phyloP scores from a whole-genome alignment of 2,113 vertebrate genomes.

The Muntiacus muntjak region DNA sequence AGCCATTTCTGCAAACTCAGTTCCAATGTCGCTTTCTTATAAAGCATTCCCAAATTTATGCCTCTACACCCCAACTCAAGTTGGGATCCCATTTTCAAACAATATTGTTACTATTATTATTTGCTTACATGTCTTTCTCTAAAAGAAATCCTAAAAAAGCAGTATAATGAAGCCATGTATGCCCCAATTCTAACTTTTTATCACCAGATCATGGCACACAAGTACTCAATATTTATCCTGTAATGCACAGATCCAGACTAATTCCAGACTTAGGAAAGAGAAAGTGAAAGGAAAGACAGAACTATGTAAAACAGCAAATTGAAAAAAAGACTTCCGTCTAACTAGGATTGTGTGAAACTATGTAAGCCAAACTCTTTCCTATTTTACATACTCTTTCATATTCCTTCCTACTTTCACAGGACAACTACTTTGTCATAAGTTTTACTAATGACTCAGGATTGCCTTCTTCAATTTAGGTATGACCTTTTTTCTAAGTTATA shows the following conservation, averaged over 20 bases:
- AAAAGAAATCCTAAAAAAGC: neutral
- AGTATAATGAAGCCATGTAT: neutral
- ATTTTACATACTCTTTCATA: neutral
- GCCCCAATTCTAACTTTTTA: neutral
- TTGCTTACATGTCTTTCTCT: neutral
- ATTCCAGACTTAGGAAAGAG: neutral
- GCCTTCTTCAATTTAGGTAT: neutral
- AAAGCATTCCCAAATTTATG: neutral
- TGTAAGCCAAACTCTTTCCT: neutral
- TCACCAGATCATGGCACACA: neutral
- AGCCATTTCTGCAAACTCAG: neutral
- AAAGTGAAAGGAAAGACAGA: neutral
- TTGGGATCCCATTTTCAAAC: conserved; percentile 3
- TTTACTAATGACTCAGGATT: conserved; percentile 39
- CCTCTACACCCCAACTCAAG: neutral
- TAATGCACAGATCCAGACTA: neutral
- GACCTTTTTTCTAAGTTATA: conserved; percentile 39
- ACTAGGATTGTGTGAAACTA: neutral
- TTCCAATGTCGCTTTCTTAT: neutral
- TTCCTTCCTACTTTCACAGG: neutral
- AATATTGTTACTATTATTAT: neutral
- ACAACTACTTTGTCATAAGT: neutral
- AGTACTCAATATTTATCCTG: conserved; percentile 13
- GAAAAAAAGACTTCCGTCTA: neutral
- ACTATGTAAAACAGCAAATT: neutral